Base-by-base conservation (phyloP, 1,140 invertebrate species). In the Amphibalanus amphitrite region DNA sequence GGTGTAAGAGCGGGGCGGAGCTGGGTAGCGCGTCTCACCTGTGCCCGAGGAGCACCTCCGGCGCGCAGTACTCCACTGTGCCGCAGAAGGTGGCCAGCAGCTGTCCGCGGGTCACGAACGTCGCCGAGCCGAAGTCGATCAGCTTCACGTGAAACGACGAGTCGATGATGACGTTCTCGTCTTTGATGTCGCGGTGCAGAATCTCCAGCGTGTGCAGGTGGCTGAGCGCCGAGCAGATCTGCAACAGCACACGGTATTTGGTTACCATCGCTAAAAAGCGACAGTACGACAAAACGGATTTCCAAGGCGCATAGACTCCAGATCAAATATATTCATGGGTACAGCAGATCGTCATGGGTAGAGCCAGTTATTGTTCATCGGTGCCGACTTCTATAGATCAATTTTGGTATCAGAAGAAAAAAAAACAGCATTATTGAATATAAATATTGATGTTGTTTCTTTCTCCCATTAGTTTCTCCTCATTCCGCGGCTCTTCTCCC, bases 1-100 rank as follows among this genome's bases (percentile, higher is more conserved):
- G 72, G 28, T 38, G 30, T 28, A 30, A 38, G 69, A 23, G 68
- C 20, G 38, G 68, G 38, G 68, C 68, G 29, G n/a, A n/a, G n/a
- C n/a, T n/a, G n/a, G n/a, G 10, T 25, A 69, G 40, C 20, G 30
- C 73, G 84, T 84, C 73, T 82, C 79, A 88, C 84, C 86, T 87
- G 75, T 89, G 87, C 40, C 89, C 89, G 70, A 84, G 82, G 25
- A 90, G 79, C 17, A 90, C 88, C 80, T 90, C 89, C 0, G 89
- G 89, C 75, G 87, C 88, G 77, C 88, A 90, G 77, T 90, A 90
- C 79, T 90, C 89, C 3, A 88, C 85, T n/a, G 89, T 90, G 0
- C 89, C 89, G 76, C 88, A 89, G 78, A 90, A 90, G 0, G 87
- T 89, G 0, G 85, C 85, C 79, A 90, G 90, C 29, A 87, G 78